Conservation (phyloP, 2,797 vertebrate genomes). For the Peromyscus melanophrys region DNA sequence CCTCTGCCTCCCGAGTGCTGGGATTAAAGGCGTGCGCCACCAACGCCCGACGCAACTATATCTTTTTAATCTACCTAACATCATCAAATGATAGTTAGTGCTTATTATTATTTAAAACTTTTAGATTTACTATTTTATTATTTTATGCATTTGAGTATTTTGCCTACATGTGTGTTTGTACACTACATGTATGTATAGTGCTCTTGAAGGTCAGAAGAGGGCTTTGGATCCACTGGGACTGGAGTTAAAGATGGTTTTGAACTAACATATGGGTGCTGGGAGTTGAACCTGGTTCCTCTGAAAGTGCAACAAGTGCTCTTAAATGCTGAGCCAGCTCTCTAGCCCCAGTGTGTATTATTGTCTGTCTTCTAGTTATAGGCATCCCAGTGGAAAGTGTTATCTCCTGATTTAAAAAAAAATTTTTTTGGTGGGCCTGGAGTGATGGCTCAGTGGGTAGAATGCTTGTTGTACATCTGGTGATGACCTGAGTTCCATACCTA, state of each 20-base stretch:
- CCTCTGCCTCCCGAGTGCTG: no score
- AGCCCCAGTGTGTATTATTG: background rate
- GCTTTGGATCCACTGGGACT: no score
- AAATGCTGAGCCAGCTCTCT: no score
- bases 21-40: no score
- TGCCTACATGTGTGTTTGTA: no score
- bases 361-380: background rate
- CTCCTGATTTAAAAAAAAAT: background rate
- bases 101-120: background rate
- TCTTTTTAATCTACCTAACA: slow-evolving; percentile 24
- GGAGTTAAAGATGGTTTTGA: no score
- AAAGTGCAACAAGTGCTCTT: no score
- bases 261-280: no score
- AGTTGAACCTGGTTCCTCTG: no score
- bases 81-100: background rate
- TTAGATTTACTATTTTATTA: background rate
- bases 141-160: background rate
- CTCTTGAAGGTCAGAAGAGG: no score
- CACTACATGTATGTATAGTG: no score
- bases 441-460: background rate
- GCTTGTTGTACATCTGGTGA: background rate
- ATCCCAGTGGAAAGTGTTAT: background rate
- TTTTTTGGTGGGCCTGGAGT: background rate
- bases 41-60: no score
- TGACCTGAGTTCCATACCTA: background rate